Evolutionary conservation across 2,797 vertebrate genomes (phyloP).

Genomic region (Gila robusta): DNA sequence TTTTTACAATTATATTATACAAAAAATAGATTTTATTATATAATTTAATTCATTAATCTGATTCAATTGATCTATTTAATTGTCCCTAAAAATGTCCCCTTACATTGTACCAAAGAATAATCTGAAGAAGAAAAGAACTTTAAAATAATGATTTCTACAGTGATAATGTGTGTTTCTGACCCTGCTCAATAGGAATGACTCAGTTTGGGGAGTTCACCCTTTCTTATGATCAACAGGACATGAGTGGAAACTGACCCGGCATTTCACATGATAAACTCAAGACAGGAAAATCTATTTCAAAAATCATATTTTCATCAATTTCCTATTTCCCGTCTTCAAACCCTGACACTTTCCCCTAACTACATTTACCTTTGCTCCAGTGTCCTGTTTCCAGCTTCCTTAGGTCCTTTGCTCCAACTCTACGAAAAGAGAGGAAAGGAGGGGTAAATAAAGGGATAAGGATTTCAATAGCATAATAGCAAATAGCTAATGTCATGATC

Average conservation of each 20-base stretch:
- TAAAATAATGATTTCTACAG: neutral
- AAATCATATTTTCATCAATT: conserved; percentile 31
- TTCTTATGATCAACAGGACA: conserved; percentile 50
- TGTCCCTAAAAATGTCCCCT: neutral
- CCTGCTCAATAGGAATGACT: conserved; percentile 26
- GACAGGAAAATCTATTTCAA: conserved; percentile 57
- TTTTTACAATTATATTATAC: neutral
- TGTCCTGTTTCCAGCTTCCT: conserved; percentile 22
- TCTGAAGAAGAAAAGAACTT: neutral
- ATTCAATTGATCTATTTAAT: neutral
- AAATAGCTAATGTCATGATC: neutral
- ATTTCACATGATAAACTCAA: conserved; percentile 47
- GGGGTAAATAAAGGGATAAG: neutral
- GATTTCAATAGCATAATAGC: neutral
- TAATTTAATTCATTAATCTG: neutral
- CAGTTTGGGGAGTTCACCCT: conserved; percentile 43
- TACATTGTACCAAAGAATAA: neutral
- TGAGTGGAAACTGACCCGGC: conserved; percentile 56
- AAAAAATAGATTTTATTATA: neutral
- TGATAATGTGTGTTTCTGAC: neutral
- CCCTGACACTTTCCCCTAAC: conserved; percentile 38
- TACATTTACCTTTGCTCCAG: conserved; percentile 29
- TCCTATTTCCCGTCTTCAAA: conserved; percentile 55
- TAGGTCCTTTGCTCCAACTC: neutral
- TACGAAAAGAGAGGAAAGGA: neutral